phyloP scores from a whole-genome alignment of 2,113 vertebrate genomes.

The Chlorocebus sabaeus region DNA sequence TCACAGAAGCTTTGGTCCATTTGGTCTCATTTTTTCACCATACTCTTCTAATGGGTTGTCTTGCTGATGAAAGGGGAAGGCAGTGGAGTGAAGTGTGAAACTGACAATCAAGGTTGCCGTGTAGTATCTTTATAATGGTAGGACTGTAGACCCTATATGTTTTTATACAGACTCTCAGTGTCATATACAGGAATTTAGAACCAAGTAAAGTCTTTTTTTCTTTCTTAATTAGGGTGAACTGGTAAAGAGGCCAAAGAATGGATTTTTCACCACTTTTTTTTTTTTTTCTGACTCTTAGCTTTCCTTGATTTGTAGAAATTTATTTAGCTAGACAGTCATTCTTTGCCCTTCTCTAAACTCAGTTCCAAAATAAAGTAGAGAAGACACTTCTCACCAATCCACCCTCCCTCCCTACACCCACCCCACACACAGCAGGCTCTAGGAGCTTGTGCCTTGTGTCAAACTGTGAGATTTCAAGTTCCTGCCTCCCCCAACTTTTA shows the following conservation, averaged over 20 bases:
- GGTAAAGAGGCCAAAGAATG: neutral
- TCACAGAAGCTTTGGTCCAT: neutral
- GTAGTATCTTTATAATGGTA: neutral
- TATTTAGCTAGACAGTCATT: neutral
- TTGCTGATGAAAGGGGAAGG: neutral
- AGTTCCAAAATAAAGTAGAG: neutral
- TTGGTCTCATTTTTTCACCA: neutral
- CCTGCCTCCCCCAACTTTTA: neutral
- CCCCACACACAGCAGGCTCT: neutral
- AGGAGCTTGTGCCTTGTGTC: neutral
- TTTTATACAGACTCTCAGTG: neutral
- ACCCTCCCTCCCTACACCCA: accelerated
- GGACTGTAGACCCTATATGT: neutral
- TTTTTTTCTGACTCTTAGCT: neutral
- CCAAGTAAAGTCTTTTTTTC: neutral
- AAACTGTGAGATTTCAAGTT: neutral
- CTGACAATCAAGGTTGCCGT: neutral
- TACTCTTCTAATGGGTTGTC: neutral
- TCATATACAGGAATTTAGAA: neutral
- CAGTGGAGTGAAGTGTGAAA: neutral
- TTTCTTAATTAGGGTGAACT: neutral
- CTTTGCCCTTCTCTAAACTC: neutral
- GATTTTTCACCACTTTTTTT: neutral
- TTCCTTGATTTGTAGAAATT: conserved; percentile 27
- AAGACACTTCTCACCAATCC: neutral